Evolutionary conservation across 2,113 vertebrate genomes (phyloP).

Genomic region (Pantherophis guttatus): DNA sequence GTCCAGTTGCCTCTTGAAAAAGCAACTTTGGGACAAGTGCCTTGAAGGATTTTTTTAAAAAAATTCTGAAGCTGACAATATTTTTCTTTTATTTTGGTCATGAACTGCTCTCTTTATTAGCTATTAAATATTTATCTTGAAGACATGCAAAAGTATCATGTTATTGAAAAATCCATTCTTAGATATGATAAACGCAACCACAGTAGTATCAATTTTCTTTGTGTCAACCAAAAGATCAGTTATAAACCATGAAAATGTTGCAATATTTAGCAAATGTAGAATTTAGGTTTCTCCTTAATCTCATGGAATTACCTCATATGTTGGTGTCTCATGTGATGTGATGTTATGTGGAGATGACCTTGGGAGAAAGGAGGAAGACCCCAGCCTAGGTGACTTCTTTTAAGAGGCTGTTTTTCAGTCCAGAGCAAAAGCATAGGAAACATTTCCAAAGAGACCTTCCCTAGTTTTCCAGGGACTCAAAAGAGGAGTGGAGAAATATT

Average conservation of each 20-base stretch:
- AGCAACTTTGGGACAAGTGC: slow-evolving; percentile 48
- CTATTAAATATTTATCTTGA: not conserved
- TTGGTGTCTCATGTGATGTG: not conserved
- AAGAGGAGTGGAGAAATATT: not conserved
- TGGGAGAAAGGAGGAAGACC: not conserved
- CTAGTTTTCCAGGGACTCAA: not conserved
- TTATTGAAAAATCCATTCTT: not conserved
- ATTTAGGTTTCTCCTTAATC: not conserved
- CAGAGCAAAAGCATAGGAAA: not conserved
- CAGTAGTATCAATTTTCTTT: slow-evolving; percentile 6
- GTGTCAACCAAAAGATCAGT: not conserved
- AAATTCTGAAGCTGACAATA: slow-evolving; percentile 47
- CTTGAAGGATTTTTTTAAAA: slow-evolving; percentile 28
- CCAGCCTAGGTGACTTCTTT: not conserved
- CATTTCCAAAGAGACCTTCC: not conserved
- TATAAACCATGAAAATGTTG: not conserved
- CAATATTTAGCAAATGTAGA: not conserved
- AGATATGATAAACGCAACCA: not conserved
- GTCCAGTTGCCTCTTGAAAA: too few relatives aligned
- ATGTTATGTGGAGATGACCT: not conserved
- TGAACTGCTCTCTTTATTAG: slow-evolving; percentile 34
- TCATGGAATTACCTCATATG: not conserved
- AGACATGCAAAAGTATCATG: slow-evolving; percentile 18
- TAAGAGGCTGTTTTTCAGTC: not conserved
- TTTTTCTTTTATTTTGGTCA: slow-evolving; percentile 44